Conservation (phyloP, 2,888 invertebrate species). For the Scaptomyza caliginosa region DNA sequence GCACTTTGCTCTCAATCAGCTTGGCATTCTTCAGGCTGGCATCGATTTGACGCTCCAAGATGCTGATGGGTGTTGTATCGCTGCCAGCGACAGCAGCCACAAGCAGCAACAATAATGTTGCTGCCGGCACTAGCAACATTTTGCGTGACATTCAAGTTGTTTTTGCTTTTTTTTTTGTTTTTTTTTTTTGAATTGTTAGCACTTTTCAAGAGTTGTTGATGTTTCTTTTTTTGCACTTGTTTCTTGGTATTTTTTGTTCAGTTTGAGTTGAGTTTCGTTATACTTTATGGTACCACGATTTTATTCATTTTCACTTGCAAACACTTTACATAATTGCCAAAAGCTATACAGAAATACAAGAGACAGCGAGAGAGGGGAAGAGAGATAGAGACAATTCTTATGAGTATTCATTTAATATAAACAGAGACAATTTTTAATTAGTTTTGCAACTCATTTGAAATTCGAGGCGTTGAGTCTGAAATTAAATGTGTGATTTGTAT, state of each 20-base stretch:
- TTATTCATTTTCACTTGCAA: slow-evolving; percentile 73
- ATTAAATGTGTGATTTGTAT: slow-evolving; percentile 61
- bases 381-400: slow-evolving; percentile 1
- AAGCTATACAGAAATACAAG: slow-evolving; percentile 37
- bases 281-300: slow-evolving; percentile 72
- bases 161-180: slow-evolving; percentile 43
- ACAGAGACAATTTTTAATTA: slow-evolving; percentile 44
- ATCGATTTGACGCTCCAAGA: slow-evolving; percentile 74
- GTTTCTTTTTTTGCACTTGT: slow-evolving; percentile 39
- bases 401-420: not conserved
- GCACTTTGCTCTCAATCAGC: slow-evolving; percentile 82
- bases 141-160: slow-evolving; percentile 67
- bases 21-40: slow-evolving; percentile 82
- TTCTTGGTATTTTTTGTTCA: slow-evolving; percentile 5
- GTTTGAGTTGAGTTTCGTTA: slow-evolving; percentile 42
- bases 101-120: slow-evolving; percentile 64
- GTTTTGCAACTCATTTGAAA: slow-evolving; percentile 57
- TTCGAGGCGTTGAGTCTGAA: slow-evolving; percentile 40
- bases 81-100: slow-evolving; percentile 27
- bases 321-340: slow-evolving; percentile 70
- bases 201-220: slow-evolving; percentile 52
- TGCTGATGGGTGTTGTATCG: slow-evolving; percentile 42
- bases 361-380: not conserved
- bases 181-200: slow-evolving; percentile 52
- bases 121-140: slow-evolving; percentile 77